Base-by-base conservation (phyloP, 64 coral and sea anemone species). In the Stichodactyla helianthus region DNA sequence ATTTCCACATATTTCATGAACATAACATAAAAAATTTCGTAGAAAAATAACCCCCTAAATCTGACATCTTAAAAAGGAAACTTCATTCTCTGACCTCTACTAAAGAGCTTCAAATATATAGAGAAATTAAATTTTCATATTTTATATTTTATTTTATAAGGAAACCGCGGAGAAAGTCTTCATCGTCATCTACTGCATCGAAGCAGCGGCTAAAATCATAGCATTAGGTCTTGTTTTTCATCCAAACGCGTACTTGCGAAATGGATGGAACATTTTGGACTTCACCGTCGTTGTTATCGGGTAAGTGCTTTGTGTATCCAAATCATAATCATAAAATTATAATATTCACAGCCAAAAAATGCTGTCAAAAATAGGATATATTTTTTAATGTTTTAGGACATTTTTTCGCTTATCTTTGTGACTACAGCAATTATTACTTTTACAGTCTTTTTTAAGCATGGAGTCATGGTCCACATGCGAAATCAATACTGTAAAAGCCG, bases 201-300 rank as follows among this genome's bases (percentile, higher is more conserved):
- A 99, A 90, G 93, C 97, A 35, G 88, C 90, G 23, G 86, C 91
- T 6, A 99, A 99, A 70, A 99, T 99, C 51, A 88, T 99, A 14
- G 97, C 97, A 10, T 86, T 84, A 54, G 97, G 97, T 54, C 95
- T 99, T 54, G 54, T 93, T 11, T 84, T 99, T 77, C 97, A 99
- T 83, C 91, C 91, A 63, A 84, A 88, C 55, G 93, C 97, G 3
- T 99, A 99, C 82, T 85, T 99, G 14, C 80, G 97, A 92, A 99
- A 99, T 85, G 97, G 97, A 20, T 99, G 97, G 97, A 99, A 99
- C 61, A 99, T 99, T 54, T 90, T 99, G 60, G 97, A 99, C 78
- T 99, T 99, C 85, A 91, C 93, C 27, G 97, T 99, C 20, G 90
- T 99, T 14, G 88, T 95, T 71, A 90, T 99, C 11, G 97, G 97